phyloP scores from a whole-genome alignment of 2,888 invertebrate species.

The Lacanobia oleracea region DNA sequence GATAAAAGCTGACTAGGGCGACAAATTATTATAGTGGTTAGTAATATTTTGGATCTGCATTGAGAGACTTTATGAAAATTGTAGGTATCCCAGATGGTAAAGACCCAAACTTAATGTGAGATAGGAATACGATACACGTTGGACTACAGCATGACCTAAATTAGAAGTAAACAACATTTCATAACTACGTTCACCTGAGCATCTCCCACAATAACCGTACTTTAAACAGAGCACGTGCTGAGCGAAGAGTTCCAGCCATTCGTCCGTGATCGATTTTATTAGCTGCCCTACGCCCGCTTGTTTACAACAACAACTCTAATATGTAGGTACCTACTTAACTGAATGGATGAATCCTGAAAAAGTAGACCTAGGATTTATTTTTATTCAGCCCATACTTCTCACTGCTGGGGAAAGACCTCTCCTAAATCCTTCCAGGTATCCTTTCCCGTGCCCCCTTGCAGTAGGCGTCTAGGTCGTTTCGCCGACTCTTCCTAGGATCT shows the following conservation, averaged over 20 bases:
- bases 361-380: not conserved
- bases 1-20: no score
- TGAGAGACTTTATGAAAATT: not conserved
- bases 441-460: no score
- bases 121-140: not conserved
- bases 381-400: no score
- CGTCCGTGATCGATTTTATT: constrained; percentile 39
- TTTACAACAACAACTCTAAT: constrained; percentile 25
- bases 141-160: not conserved
- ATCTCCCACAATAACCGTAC: constrained; percentile 22
- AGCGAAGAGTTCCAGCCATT: constrained; percentile 47
- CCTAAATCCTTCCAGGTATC: no score
- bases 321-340: no score
- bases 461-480: no score
- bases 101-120: no score
- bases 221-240: constrained; percentile 40
- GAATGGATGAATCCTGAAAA: not conserved
- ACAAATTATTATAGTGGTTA: not conserved
- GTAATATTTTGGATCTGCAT: not conserved
- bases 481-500: no score
- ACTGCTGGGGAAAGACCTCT: no score
- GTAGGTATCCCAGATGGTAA: not conserved
- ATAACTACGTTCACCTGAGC: constrained; percentile 14
- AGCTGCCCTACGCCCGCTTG: constrained; percentile 13
- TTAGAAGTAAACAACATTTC: constrained; percentile 1